These are phyloP conservation scores for Zophobas atratus DNA, from an alignment of 1,140 invertebrate species.

Conservation along the genomic window DNA sequence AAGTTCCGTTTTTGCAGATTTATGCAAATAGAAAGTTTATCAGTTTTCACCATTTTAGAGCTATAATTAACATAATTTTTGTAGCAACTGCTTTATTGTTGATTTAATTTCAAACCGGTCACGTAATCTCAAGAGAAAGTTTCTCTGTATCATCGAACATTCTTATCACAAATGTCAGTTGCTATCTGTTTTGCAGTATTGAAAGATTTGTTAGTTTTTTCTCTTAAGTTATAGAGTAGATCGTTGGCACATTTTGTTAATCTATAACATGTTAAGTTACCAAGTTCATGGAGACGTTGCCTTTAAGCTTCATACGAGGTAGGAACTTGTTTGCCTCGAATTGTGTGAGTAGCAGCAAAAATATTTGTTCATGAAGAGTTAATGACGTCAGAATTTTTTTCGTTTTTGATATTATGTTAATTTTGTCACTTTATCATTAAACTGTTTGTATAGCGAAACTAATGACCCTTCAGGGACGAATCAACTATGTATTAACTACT, in stretches of 20 bases:
- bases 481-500: too few species aligned
- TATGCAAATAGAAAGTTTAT: too few species aligned
- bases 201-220: not conserved
- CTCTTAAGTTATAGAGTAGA: not conserved
- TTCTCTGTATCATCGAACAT: not conserved
- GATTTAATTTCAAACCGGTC: not conserved
- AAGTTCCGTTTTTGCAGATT: too few species aligned
- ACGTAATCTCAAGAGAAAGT: conserved; percentile 2
- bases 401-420: too few species aligned
- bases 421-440: too few species aligned
- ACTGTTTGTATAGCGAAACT: too few species aligned
- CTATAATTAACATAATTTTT: too few species aligned
- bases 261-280: conserved; percentile 36
- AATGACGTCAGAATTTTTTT: too few species aligned
- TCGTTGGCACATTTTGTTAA: conserved; percentile 9
- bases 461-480: too few species aligned
- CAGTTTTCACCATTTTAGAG: too few species aligned
- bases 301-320: not conserved
- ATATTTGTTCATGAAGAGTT: too few species aligned
- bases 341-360: not conserved
- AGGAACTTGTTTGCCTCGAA: conserved; percentile 15
- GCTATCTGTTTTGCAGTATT: not conserved
- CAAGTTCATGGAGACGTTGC: conserved; percentile 25
- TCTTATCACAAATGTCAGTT: conserved; percentile 14
- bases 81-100: not conserved